Conservation (phyloP, 2,888 invertebrate genomes). For the Ophioninae sp. region DNA sequence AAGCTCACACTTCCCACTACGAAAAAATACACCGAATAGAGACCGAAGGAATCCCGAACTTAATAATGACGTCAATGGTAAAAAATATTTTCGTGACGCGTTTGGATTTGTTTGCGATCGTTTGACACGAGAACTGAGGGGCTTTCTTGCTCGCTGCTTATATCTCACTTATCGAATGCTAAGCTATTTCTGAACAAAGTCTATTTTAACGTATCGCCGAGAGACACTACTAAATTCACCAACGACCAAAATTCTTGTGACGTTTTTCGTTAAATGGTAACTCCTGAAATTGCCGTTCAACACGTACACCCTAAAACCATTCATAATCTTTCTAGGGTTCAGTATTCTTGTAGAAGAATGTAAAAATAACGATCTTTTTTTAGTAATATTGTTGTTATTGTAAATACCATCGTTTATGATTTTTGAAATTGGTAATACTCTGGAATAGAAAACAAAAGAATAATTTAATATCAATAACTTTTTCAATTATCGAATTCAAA, state of each 20-base stretch:
- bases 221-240: conserved; percentile 5
- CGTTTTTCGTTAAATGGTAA: conserved; percentile 36
- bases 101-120: conserved; percentile 30
- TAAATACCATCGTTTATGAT: too few species aligned
- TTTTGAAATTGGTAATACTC: too few species aligned
- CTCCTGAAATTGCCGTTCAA: conserved; percentile 42
- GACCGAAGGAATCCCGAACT: background rate
- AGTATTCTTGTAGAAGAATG: background rate
- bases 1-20: background rate
- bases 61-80: conserved; percentile 5
- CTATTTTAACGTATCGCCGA: conserved; percentile 33
- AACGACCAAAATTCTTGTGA: conserved; percentile 45
- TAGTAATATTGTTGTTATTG: background rate
- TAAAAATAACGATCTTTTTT: background rate
- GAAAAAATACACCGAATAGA: background rate
- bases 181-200: conserved; percentile 32
- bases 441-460: too few species aligned
- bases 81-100: conserved; percentile 20
- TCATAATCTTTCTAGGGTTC: conserved; percentile 2
- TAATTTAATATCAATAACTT: too few species aligned
- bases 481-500: too few species aligned
- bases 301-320: conserved; percentile 27
- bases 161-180: conserved; percentile 13
- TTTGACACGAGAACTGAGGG: background rate
- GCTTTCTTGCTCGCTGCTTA: conserved; percentile 6